Base-by-base conservation (phyloP, 1,140 invertebrate genomes). In the Eumeta japonica region DNA sequence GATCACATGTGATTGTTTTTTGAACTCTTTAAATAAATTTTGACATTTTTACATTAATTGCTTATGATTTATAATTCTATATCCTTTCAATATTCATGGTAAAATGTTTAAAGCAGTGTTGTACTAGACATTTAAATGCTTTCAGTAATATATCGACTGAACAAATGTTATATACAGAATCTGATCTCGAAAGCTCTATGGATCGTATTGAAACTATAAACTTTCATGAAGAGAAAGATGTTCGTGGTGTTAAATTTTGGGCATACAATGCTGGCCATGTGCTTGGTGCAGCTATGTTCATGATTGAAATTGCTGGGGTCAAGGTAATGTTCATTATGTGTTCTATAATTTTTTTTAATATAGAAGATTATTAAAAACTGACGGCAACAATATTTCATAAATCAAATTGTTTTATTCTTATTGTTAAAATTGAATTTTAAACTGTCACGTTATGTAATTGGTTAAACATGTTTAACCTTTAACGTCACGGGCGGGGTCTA, bases 201-300 rank as follows among this genome's bases (percentile, higher is more conserved):
- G 94, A 98, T 54, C 96, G 95, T 70, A 99, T 99, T 51, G 96
- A 98, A 77, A 96, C 92, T 0, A 89, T 98, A 2, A 97, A 98
- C 75, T 98, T 98, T 58, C 96, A 98, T 51, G 94, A 98, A 77
- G 93, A 99, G 71, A 96, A 95, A 55, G 97, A 99, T 59, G 88
- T 98, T 0, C 88, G 92, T 55, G 97, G 97, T 3, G 88, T 98
- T 0, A 88, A 92, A 53, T 97, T 99, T 73, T 98, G 96, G 91
- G 94, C 94, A 1, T 99, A 99, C 67, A 96, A 97, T 71, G 97
- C 94, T 1, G 97, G 97, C 0, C 97, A 99, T 75, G 97, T 99
- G 0, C 74, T 99, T 0, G 97, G 97, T 0, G 97, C 97, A 4
- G 96, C 96, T 16, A 99, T 99, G 97, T 99, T 99, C 62, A 98